Percentiles rank a stretch among this genome's conserved stretches.
These are phyloP conservation scores for Gymnosoma rotundatum DNA, from an alignment of 2,888 invertebrate species.

Conservation along the genomic window DNA sequence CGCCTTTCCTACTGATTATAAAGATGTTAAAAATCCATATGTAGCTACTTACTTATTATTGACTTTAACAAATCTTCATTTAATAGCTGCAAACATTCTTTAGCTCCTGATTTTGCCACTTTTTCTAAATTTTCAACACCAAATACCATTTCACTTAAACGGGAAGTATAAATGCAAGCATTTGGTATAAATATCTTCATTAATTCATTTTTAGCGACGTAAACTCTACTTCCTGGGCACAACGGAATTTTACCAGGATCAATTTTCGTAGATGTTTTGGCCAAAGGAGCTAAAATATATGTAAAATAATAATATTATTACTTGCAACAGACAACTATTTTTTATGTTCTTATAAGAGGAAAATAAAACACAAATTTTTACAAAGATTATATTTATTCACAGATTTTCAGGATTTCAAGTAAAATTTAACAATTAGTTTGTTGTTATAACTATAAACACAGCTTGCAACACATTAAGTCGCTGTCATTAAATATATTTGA, in stretches of 20 bases:
- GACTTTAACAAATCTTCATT: slow-evolving; percentile 77
- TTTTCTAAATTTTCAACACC: slow-evolving; percentile 75
- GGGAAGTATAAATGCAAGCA: slow-evolving; percentile 79
- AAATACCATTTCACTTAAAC: slow-evolving; percentile 80
- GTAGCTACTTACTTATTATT: slow-evolving; percentile 80
- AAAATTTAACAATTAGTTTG: not conserved
- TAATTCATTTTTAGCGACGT: slow-evolving; percentile 79
- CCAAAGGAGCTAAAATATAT: not conserved
- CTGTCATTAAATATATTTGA: not conserved
- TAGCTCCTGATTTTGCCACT: slow-evolving; percentile 73
- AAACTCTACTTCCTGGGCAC: slow-evolving; percentile 79
- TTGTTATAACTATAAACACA: no score
- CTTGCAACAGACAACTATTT: not conserved
- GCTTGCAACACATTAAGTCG: no score
- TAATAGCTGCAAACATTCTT: slow-evolving; percentile 73
- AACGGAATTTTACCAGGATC: slow-evolving; percentile 76
- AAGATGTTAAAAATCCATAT: not conserved
- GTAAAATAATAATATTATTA: not conserved
- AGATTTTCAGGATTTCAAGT: not conserved
- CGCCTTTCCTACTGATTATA: not conserved
- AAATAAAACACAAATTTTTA: slow-evolving; percentile 50
- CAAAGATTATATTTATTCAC: slow-evolving; percentile 18
- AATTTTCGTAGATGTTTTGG: slow-evolving; percentile 17
- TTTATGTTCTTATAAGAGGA: not conserved
- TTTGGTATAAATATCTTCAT: slow-evolving; percentile 79